Percentiles rank a stretch among this genome's conserved stretches.
These are phyloP conservation scores for Fistularia tabacaria DNA, from an alignment of 2,797 vertebrate genomes.

Conservation along the genomic window DNA sequence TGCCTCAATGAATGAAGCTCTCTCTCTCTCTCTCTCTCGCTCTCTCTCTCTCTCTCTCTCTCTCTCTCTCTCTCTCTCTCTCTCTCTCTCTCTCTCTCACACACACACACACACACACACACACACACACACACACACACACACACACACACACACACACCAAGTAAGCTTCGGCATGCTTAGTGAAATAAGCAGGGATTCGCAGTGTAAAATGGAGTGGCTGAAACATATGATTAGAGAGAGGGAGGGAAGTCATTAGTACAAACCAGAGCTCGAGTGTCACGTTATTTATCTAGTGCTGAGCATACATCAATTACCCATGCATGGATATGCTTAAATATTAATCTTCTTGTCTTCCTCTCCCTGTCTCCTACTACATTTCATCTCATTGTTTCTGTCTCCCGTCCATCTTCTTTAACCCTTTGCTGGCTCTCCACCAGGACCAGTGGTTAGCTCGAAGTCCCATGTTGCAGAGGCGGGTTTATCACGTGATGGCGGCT, in stretches of 20 bases:
- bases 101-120: slow-evolving; percentile 38
- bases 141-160: slow-evolving; percentile 43
- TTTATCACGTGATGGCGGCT: slow-evolving; percentile 96
- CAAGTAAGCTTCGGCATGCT: slow-evolving; percentile 66
- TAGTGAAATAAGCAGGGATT: slow-evolving; percentile 67
- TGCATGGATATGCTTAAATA: slow-evolving; percentile 67
- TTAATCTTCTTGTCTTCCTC: slow-evolving; percentile 61
- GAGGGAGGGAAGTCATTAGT: slow-evolving; percentile 73
- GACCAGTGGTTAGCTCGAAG: slow-evolving; percentile 91
- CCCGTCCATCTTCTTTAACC: slow-evolving; percentile 34
- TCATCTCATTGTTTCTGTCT: slow-evolving; percentile 29
- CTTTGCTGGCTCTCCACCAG: slow-evolving; percentile 56
- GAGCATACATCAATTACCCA: slow-evolving; percentile 71
- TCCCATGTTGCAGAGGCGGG: slow-evolving; percentile 93
- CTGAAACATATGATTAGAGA: slow-evolving; percentile 75
- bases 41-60: slow-evolving; percentile 8
- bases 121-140: slow-evolving; percentile 31
- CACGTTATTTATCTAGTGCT: slow-evolving; percentile 71
- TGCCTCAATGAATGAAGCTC: slow-evolving; percentile 52
- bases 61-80: slow-evolving; percentile 4
- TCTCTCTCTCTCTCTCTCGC: too few species aligned
- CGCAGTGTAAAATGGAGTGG: slow-evolving; percentile 71
- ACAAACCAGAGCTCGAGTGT: slow-evolving; percentile 67
- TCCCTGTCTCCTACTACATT: slow-evolving; percentile 36
- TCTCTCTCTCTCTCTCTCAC: neutral